Evolutionary conservation across 2,888 invertebrate species (phyloP), one percentile per base, ranked within the genome.

Genomic region (Leucoma salicis): DNA sequence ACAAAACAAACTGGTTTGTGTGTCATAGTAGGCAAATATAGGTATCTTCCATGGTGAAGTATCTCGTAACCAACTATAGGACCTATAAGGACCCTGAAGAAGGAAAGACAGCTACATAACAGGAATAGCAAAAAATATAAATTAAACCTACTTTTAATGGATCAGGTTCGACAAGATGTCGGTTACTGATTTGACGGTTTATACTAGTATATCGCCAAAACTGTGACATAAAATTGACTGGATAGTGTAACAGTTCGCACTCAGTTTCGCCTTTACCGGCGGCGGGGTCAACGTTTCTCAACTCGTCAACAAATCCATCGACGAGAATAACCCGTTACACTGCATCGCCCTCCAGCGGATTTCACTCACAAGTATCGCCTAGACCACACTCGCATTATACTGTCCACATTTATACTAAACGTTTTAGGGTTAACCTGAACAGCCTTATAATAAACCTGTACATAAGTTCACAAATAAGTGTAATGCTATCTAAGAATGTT

Each of bases 251-350:
- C 70, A 75, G 75, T 82, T 82, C 62, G 81, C 79, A 73, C 67
- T 64, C 66, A 64, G 72, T 74, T 81, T 82, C 72, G 81, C 79
- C 77, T 78, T 74, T 66, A 65, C 64, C 63, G 64, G 54, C 73
- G 64, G 54, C 74, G 86, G 82, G 88, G 87, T 87, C 88, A 87
- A 87, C 83, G 86, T 68, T 79, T 84, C 82, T 77, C 78, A 71
- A 60, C 74, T 75, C 86, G 85, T 87, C 85, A 85, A 88, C 87
- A 86, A 86, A 86, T 83, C 85, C 79, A 75, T 83, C 77, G 87
- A 76, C 87, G 74, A 88, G 87, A 88, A 88, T 88, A 88, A 87
- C 87, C 84, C 84, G 88, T 86, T 86, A 82, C 82, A 74, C 79
- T 77, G 79, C 85, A 80, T 74, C 78, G 74, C 67, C 78, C 78